Percentiles rank a stretch among this genome's conserved stretches.
These are phyloP conservation scores for Pantherophis guttatus DNA, from an alignment of 2,113 vertebrate genomes.

Conservation along the genomic window DNA sequence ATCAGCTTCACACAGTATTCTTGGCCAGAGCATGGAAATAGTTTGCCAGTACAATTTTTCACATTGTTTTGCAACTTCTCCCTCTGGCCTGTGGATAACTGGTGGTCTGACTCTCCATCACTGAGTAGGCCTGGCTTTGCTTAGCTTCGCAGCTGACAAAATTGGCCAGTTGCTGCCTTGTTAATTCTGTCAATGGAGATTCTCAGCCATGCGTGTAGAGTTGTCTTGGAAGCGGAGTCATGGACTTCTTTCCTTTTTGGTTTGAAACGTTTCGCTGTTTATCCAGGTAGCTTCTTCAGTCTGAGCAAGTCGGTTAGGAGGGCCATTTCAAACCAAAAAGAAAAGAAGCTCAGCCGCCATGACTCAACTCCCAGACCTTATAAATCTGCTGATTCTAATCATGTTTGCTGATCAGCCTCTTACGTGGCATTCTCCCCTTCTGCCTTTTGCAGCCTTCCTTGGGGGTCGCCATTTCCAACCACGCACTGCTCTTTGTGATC, in stretches of 20 bases:
- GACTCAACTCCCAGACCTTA: background rate
- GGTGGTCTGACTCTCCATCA: background rate
- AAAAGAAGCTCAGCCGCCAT: background rate
- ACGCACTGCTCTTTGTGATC: constrained; percentile 82
- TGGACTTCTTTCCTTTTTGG: too few relatives aligned
- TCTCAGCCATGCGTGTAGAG: too few relatives aligned
- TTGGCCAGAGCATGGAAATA: background rate
- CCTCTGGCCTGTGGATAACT: background rate
- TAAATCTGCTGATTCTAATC: background rate
- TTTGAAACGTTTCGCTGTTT: background rate
- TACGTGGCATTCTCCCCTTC: background rate
- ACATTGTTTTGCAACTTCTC: background rate
- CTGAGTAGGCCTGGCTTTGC: background rate
- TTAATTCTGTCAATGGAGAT: too few relatives aligned
- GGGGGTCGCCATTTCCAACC: constrained; percentile 69
- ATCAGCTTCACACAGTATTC: background rate
- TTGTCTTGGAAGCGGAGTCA: too few relatives aligned
- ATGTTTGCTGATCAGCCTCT: background rate
- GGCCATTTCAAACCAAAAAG: background rate
- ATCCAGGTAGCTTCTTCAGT: background rate
- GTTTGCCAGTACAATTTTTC: background rate
- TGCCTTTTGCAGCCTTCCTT: constrained; percentile 74
- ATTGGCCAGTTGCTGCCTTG: background rate
- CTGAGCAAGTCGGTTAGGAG: background rate
- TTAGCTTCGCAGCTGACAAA: background rate